Conservation (phyloP, 92 coral and sea anemone species). For the Porites lobata region DNA sequence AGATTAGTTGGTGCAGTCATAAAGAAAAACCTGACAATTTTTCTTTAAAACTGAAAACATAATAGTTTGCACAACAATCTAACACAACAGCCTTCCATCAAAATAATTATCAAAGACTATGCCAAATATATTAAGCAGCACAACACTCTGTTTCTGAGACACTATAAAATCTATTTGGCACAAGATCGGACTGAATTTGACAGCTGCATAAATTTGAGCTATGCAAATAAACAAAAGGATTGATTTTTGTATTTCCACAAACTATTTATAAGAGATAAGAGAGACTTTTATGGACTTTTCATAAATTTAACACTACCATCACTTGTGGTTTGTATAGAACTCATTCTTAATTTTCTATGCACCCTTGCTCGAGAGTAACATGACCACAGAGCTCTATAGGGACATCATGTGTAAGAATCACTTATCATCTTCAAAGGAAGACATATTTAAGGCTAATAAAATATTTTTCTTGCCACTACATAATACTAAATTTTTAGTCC, state of each 20-base stretch:
- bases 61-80: not conserved
- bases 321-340: too few species aligned
- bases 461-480: too few species aligned
- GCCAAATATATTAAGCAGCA: not conserved
- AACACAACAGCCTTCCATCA: not conserved
- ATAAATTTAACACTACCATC: conserved; percentile 2
- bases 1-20: not conserved
- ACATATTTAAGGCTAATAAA: too few species aligned
- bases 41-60: not conserved
- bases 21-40: not conserved
- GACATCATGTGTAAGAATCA: too few species aligned
- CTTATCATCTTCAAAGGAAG: too few species aligned
- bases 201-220: conserved; percentile 21
- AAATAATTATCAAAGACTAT: not conserved
- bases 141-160: not conserved
- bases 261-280: conserved; percentile 27
- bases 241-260: conserved; percentile 27
- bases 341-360: too few species aligned
- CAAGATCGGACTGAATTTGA: conserved; percentile 24
- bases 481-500: too few species aligned
- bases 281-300: conserved; percentile 7
- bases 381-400: too few species aligned
- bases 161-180: not conserved
- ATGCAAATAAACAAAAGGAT: conserved; percentile 20
- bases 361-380: too few species aligned